These are phyloP conservation scores for Chelmon rostratus DNA, from an alignment of 2,797 vertebrate genomes.

Conservation along the genomic window DNA sequence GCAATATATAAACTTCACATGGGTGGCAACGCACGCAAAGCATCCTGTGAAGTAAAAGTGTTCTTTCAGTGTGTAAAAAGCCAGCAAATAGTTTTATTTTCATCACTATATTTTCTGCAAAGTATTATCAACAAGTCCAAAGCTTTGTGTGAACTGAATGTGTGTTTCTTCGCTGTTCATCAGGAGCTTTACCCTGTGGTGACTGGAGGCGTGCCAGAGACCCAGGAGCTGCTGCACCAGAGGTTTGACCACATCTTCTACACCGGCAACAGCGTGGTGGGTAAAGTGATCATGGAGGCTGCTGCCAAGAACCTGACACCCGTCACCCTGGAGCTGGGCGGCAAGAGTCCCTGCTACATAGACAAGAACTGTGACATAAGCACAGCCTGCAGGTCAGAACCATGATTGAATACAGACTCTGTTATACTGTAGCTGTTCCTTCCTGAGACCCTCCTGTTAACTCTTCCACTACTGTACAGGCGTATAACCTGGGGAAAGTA, in stretches of 20 bases:
- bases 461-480: conserved; percentile 70
- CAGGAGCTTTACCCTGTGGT: conserved; percentile 92
- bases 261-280: conserved; percentile 88
- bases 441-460: not conserved
- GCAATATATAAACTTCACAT: not conserved
- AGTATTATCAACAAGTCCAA: not conserved
- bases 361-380: conserved; percentile 92
- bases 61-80: no score
- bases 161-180: not conserved
- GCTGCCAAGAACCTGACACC: conserved; percentile 93
- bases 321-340: conserved; percentile 93
- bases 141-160: not conserved
- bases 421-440: not conserved
- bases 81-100: no score
- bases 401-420: not conserved
- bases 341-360: conserved; percentile 95
- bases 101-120: no score
- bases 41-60: not conserved
- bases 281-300: conserved; percentile 91
- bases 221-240: conserved; percentile 90
- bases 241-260: conserved; percentile 96
- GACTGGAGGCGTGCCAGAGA: conserved; percentile 89
- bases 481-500: conserved; percentile 94
- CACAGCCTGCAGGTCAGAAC: conserved; percentile 89
- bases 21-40: not conserved